phyloP scores from a whole-genome alignment of 2,888 invertebrate genomes.

The Mongoloraphidia duomilia region DNA sequence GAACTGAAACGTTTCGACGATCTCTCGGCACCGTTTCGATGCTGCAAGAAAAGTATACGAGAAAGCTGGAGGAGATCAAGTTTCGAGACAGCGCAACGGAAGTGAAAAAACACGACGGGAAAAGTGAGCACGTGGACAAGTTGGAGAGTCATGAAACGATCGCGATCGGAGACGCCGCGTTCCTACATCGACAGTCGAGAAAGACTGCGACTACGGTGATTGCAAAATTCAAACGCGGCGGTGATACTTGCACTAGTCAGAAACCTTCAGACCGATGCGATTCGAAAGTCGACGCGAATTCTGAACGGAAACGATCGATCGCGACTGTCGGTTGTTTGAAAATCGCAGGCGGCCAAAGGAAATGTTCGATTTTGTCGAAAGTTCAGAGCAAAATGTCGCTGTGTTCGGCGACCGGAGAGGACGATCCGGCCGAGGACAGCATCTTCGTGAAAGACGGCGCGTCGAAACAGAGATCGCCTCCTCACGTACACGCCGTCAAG shows the following conservation, averaged over 20 bases:
- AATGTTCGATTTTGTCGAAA: constrained; percentile 23
- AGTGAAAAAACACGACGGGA: too few species aligned
- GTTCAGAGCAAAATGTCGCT: constrained; percentile 37
- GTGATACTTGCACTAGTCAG: constrained; percentile 35
- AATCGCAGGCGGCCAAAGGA: constrained; percentile 31
- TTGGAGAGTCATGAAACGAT: constrained; percentile 5
- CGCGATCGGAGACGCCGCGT: constrained; percentile 6
- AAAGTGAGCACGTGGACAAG: too few species aligned
- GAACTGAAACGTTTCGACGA: too few species aligned
- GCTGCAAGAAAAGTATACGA: too few species aligned
- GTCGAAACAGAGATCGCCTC: constrained; percentile 32
- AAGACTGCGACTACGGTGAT: constrained; percentile 35
- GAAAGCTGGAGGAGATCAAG: too few species aligned
- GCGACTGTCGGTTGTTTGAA: constrained; percentile 13
- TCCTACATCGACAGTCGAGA: constrained; percentile 29
- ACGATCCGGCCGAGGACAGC: constrained; percentile 17
- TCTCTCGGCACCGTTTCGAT: too few species aligned
- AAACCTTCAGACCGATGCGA: constrained; percentile 22
- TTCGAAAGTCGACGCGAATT: background rate
- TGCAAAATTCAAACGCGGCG: constrained; percentile 28
- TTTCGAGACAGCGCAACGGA: too few species aligned
- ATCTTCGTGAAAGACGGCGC: constrained; percentile 21
- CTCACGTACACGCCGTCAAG: constrained; percentile 27
- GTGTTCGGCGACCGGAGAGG: constrained; percentile 31
- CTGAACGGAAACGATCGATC: constrained; percentile 6